Conservation (phyloP, 1,140 invertebrate genomes). For the Dendroctonus ponderosae region DNA sequence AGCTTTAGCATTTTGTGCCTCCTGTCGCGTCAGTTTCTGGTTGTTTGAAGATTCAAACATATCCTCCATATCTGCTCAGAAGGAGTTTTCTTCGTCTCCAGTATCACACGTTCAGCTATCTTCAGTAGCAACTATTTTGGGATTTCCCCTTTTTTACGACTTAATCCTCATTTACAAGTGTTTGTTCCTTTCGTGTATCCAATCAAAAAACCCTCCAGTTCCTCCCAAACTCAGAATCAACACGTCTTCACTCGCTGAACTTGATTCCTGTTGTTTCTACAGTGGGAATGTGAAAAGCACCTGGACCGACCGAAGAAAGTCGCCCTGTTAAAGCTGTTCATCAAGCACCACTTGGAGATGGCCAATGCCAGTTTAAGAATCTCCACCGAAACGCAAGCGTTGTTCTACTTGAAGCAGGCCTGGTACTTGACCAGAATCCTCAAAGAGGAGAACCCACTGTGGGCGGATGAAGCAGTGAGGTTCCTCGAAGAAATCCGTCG, state of each 20-base stretch:
- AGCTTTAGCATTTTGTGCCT: too few species aligned
- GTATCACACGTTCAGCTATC: too few species aligned
- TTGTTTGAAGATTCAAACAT: too few species aligned
- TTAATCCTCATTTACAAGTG: too few species aligned
- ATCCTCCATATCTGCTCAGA: too few species aligned
- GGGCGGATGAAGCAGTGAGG: constrained; percentile 43
- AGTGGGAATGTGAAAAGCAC: constrained; percentile 29
- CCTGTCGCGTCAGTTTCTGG: too few species aligned
- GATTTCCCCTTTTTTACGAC: not conserved
- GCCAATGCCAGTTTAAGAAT: constrained; percentile 61
- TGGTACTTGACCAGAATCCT: constrained; percentile 64
- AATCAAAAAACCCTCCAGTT: too few species aligned
- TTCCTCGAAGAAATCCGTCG: constrained; percentile 13
- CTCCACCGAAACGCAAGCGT: constrained; percentile 58
- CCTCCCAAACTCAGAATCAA: too few species aligned
- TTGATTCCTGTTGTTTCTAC: constrained; percentile 2
- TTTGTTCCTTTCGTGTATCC: too few species aligned
- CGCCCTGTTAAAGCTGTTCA: constrained; percentile 64
- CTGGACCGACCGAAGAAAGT: constrained; percentile 32
- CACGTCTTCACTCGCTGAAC: too few species aligned
- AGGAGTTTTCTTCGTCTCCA: too few species aligned
- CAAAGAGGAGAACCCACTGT: constrained; percentile 56
- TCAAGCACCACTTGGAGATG: constrained; percentile 67
- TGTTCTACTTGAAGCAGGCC: constrained; percentile 67
- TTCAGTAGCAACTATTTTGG: too few species aligned